Conservation (phyloP, 2,888 invertebrate species). For the Cephus pulcher region DNA sequence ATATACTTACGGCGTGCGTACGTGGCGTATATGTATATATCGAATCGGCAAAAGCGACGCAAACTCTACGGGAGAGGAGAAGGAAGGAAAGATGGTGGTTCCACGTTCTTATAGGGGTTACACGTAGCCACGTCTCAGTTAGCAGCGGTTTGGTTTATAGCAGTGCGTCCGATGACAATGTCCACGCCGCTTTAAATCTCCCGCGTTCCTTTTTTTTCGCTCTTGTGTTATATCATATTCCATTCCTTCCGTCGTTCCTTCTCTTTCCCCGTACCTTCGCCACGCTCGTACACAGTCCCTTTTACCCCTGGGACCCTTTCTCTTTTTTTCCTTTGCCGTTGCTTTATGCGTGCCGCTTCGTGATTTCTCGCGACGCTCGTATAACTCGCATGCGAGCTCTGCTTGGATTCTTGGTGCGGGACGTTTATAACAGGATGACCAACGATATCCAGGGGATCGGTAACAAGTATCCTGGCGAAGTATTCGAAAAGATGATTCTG, state of each 20-base stretch:
- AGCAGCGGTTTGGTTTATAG: conserved; percentile 53
- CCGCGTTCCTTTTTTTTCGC: conserved; percentile 24
- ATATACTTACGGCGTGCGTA: conserved; percentile 14
- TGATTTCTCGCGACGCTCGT: conserved; percentile 5
- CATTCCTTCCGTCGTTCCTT: conserved; percentile 50
- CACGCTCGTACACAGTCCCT: not conserved
- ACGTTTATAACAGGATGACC: not conserved
- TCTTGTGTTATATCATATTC: conserved; percentile 54
- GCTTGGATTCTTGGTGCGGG: not conserved
- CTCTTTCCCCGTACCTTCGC: conserved; percentile 10
- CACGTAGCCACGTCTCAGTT: conserved; percentile 45
- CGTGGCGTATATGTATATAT: conserved; percentile 14
- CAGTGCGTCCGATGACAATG: conserved; percentile 57
- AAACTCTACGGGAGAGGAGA: conserved; percentile 25
- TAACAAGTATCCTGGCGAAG: not conserved
- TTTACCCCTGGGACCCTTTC: not conserved
- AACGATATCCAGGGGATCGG: not conserved
- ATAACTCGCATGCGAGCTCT: not conserved
- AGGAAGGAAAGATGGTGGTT: conserved; percentile 9
- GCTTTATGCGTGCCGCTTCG: conserved; percentile 46
- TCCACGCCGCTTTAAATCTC: conserved; percentile 58
- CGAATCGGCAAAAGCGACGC: conserved; percentile 29
- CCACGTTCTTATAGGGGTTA: conserved; percentile 22
- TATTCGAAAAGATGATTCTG: not conserved
- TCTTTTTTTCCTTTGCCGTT: conserved; percentile 24